Conservation (phyloP, 2,888 invertebrate species). For the Heterodera filipjevi region DNA sequence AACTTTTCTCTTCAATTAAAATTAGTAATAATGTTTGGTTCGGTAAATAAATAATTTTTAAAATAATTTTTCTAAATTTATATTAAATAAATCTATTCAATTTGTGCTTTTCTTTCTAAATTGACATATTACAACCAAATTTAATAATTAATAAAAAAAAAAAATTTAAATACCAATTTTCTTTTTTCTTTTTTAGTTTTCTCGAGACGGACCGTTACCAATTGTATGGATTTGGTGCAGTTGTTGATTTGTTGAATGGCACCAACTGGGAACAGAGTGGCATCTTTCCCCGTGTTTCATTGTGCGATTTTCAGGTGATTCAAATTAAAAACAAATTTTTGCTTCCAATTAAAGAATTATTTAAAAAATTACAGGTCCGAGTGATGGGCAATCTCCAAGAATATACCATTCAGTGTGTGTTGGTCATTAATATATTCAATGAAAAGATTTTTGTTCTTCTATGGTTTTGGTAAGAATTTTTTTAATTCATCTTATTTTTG, state of each 20-base stretch:
- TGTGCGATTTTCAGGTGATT: slow-evolving; percentile 60
- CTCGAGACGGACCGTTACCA: slow-evolving; percentile 57
- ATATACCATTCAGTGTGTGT: slow-evolving; percentile 64
- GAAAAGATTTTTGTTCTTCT: slow-evolving; percentile 51
- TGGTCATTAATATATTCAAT: slow-evolving; percentile 60
- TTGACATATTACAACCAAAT: too few species aligned
- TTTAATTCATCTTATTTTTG: not conserved
- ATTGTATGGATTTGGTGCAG: slow-evolving; percentile 62
- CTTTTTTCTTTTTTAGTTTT: slow-evolving; percentile 43
- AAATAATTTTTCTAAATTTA: too few species aligned
- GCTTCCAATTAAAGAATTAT: not conserved
- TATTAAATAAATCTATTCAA: too few species aligned
- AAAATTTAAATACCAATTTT: not conserved
- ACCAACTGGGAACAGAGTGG: slow-evolving; percentile 61
- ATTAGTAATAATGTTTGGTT: too few species aligned
- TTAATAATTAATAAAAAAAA: too few species aligned
- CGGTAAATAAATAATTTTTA: too few species aligned
- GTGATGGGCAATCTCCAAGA: slow-evolving; percentile 65
- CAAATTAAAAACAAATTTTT: too few species aligned
- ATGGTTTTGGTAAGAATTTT: slow-evolving; percentile 61
- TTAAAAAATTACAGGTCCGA: slow-evolving; percentile 42
- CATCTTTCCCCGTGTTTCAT: slow-evolving; percentile 56
- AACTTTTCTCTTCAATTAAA: too few species aligned
- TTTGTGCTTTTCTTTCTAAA: too few species aligned
- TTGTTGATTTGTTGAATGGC: slow-evolving; percentile 60